Base-by-base conservation (phyloP, 2,113 vertebrate species). In the Aramus guarauna region DNA sequence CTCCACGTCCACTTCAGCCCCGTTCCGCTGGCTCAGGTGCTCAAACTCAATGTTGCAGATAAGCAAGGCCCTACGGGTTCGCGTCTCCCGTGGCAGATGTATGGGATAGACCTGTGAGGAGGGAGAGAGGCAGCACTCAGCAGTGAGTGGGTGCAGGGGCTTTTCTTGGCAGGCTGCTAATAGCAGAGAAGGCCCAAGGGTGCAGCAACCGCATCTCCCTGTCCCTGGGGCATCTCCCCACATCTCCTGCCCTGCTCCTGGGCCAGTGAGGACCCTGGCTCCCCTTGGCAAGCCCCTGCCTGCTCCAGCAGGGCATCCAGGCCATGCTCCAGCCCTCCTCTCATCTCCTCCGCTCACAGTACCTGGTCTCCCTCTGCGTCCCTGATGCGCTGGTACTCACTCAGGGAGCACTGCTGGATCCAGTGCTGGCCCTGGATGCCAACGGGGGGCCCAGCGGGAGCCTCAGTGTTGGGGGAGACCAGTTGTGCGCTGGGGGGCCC, bases 31-130 rank as follows among this genome's bases (percentile, higher is more conserved):
- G 5, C 19, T 11, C 21, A 78, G 16, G 86, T 89, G 2, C 21
- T 73, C 80, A 85, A 99, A 99, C 15, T 95, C 47, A 4, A 98
- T 97, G 60, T 99, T 99, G 75, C 98, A 99, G 93, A 99, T 98
- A 5, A 99, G 93, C 86, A 99, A 94, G 47, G 98, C 98, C 80
- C 98, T 45, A 9, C 98, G 98, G 17, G 88, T 98, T 67, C 85
- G 84, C 0, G 9, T 41, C 34, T 92, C 66, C 4, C 59, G 30
- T 2, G 93, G 91, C 7, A 36, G 69, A 34, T 21, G 22, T 15
- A 96, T 92, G 19, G 55, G 34, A 64, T 99, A 99, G 68, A 98
- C 95, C 99, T 99, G 89, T 29, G 62, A 41, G 74, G 30, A 63
- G 2, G 2, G 21, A 48, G 29, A 23, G 45, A 60, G 83, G 75